Evolutionary conservation across 2,797 vertebrate species (phyloP), one percentile per base, ranked within the genome.

Genomic region (Brachymystax lenok): DNA sequence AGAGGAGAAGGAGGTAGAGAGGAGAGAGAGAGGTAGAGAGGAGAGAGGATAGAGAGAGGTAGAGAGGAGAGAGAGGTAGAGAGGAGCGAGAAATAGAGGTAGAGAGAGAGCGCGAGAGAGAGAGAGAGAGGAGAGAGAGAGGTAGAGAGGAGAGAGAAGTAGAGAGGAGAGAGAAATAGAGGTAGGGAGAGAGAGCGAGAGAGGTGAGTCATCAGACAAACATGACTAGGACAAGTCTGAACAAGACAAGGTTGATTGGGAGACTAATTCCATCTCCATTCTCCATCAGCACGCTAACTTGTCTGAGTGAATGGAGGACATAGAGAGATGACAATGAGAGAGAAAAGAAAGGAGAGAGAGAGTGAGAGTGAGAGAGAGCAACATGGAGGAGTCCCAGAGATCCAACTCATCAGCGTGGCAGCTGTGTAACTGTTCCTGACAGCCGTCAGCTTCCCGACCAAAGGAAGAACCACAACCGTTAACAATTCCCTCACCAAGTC

Each of bases 381-480:
- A 82, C 19, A 54, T 75, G 77, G 17, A 54, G 82, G 81, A 75
- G 78, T 84, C 51, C 70, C 50, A 35, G 74, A 83, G 3, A 81
- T 76, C 75, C 78, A 72, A 71, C 84, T 86, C 77, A 83, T 89
- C 81, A 85, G 54, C 4, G 66, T 21, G 28, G 17, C 14, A 56
- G 40, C 78, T 84, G 71, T 74, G 80, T 77, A 82, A 82, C 59
- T 83, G 75, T 76, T 59, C 24, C 73, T 74, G 80, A 84, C 81
- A 76, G 59, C 74, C 80, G 77, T 75, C 74, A 76, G 77, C 85
- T 33, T 70, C 69, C 56, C 8, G 79, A 74, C 70, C 83, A 77
- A 82, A 82, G 71, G 74, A 74, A 51, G 75, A 71, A 17, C 68
- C 68, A 4, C 10, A 46, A 46, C 40, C 40, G 12, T 46, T 46